phyloP scores from a whole-genome alignment of 2,113 vertebrate species.

The Dendrocopos noguchii region DNA sequence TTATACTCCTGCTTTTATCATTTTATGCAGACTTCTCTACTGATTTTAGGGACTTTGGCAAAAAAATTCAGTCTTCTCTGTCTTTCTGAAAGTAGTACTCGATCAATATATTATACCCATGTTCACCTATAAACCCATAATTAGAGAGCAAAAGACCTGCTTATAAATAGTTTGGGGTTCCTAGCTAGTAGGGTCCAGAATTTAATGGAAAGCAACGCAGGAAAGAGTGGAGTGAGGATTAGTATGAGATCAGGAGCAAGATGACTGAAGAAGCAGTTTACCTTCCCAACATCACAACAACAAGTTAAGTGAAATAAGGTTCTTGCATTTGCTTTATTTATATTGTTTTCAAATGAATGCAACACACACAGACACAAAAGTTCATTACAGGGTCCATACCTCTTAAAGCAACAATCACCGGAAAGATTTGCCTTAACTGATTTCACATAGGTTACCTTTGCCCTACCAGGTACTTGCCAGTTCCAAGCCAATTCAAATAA shows the following conservation, averaged over 20 bases:
- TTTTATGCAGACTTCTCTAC: background rate
- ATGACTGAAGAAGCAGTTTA: background rate
- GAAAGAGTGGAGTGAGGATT: background rate
- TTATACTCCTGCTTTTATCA: background rate
- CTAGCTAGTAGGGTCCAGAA: background rate
- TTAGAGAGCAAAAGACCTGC: background rate
- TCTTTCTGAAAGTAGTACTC: background rate
- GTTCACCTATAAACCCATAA: background rate
- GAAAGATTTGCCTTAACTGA: background rate
- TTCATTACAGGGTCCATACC: background rate
- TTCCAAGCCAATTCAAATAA: background rate
- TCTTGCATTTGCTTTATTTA: background rate
- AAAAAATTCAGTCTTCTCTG: background rate
- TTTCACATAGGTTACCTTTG: background rate
- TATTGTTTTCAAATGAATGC: background rate
- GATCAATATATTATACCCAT: background rate
- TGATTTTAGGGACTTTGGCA: background rate
- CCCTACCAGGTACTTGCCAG: background rate
- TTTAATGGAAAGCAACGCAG: background rate
- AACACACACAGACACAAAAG: background rate
- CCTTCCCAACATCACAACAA: background rate
- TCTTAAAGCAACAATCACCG: background rate
- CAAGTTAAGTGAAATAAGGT: background rate
- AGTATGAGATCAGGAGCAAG: too few species aligned
- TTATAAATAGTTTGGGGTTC: background rate